These are phyloP conservation scores for Ginglymostoma cirratum DNA, from an alignment of 2,113 vertebrate genomes.

Conservation along the genomic window DNA sequence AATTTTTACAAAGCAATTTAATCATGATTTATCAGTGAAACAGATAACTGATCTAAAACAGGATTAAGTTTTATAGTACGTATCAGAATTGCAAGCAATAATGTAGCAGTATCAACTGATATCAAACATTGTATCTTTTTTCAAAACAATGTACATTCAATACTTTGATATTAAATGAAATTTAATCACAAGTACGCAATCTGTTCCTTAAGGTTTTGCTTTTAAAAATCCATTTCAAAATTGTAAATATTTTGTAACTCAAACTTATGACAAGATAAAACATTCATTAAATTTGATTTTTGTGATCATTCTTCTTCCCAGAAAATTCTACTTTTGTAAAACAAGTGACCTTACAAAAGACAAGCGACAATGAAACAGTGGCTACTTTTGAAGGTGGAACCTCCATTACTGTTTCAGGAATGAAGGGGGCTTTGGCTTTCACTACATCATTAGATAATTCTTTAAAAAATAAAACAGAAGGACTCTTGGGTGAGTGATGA, in stretches of 20 bases:
- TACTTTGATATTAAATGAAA: neutral
- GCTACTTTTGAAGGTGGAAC: conserved; percentile 39
- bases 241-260: neutral
- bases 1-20: neutral
- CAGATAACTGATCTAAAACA: neutral
- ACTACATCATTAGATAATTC: conserved; percentile 38
- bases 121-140: neutral
- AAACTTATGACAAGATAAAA: neutral
- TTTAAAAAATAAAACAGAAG: conserved; percentile 41
- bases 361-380: conserved; percentile 26
- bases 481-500: conserved; percentile 40
- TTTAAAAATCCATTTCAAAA: neutral
- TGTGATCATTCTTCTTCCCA: conserved; percentile 23
- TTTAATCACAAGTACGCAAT: neutral
- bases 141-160: neutral
- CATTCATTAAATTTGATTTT: neutral
- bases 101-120: neutral
- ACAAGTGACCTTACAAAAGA: conserved; percentile 37
- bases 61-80: neutral
- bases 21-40: neutral
- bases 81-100: neutral
- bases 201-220: neutral
- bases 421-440: conserved; percentile 39
- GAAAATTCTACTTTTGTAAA: conserved; percentile 37
- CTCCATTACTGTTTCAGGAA: conserved; percentile 40